Evolutionary conservation across 1,140 invertebrate species (phyloP), one percentile per base, ranked within the genome.

Genomic region (Musca domestica): DNA sequence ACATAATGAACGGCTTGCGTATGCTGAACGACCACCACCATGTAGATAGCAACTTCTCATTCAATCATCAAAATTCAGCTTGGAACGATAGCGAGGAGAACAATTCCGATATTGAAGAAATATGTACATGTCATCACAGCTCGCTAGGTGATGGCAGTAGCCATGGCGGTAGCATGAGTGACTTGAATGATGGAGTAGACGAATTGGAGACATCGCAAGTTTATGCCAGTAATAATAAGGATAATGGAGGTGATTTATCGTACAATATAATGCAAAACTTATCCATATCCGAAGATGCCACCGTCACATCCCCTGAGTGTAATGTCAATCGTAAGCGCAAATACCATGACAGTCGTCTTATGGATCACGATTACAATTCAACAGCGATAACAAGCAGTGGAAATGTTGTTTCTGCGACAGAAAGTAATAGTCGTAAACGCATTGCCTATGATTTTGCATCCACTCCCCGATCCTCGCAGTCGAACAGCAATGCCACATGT

Each of bases 31-130:
- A 61, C 2, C 27, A 61, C 34, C 34, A 41, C 10, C 6, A 41
- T 67, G 2, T 47, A 51, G 17, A 63, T 64, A 30, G 65, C 41
- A 52, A 65, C 23, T 48, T 64, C 15, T 27, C 41, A 6, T 48
- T 64, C 22, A 64, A 64, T 12, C 27, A 61, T 14, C 56, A 61
- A 15, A 61, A 34, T 6, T 19, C 56, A 46, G 71, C 80, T 1
- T 82, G 80, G 80, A 76, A 66, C n/a, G 80, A 81, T 68, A 81
- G 80, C 66, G 80, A 81, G 34, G 77, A 80, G 34, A 79, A 77
- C 68, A 79, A 74, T 34, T 82, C 78, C 0, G 80, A 82, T 64
- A 6, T 74, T 27, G 80, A 82, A 67, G 80, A 82, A 63, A 73
- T 82, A 27, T 82, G 80, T 47, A 82, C 80, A 12, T 82, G 80